Evolutionary conservation across 2,888 invertebrate genomes (phyloP).

Genomic region (Elysia crispata): DNA sequence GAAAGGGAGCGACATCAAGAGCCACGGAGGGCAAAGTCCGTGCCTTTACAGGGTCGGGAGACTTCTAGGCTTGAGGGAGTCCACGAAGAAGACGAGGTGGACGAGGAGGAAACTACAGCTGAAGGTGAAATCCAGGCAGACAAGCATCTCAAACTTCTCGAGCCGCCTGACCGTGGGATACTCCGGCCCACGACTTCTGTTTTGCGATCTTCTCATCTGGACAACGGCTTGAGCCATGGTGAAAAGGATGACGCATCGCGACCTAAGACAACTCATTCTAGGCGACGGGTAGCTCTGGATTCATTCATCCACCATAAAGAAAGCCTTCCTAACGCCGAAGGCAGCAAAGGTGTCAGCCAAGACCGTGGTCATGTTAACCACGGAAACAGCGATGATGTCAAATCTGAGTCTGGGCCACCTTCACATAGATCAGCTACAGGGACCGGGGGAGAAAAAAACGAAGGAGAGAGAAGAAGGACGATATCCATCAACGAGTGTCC

Average conservation of each 20-base stretch:
- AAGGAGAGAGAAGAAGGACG: neutral
- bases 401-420: neutral
- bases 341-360: neutral
- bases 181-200: constrained; percentile 36
- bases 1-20: too few species aligned
- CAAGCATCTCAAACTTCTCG: too few species aligned
- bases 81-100: too few species aligned
- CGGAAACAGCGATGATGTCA: neutral
- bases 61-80: too few species aligned
- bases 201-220: neutral
- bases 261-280: constrained; percentile 21
- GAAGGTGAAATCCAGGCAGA: too few species aligned
- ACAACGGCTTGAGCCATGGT: neutral
- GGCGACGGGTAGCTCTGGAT: constrained; percentile 18
- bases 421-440: neutral
- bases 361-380: neutral
- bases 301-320: neutral
- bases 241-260: neutral
- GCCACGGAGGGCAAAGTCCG: too few species aligned
- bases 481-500: neutral
- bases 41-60: too few species aligned
- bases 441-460: too few species aligned
- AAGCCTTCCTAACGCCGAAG: neutral
- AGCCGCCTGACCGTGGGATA: neutral
- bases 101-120: too few species aligned